Evolutionary conservation across 2,888 invertebrate species (phyloP), one percentile per base, ranked within the genome.

Genomic region (Muscina levida): DNA sequence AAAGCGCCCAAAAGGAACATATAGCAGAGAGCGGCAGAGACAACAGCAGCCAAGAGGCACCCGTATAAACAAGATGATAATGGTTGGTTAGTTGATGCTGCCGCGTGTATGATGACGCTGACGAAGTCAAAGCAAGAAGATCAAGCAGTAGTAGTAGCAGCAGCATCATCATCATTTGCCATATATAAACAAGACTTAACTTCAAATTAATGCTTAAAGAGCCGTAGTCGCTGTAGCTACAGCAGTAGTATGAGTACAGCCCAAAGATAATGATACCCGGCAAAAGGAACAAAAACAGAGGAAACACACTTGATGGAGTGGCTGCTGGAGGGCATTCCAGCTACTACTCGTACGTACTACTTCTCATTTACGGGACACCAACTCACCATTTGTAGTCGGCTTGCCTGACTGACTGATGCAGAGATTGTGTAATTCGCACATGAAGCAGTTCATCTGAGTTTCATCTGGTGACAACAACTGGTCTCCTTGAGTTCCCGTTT

Each of bases 161-260:
- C 59, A 39, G n/a, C 39, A 62, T 62, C 62, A 22, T 39, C 15
- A 15, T 53, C 59, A 39, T 42, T 42, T 19, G 37, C 59, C 37
- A n/a, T n/a, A 31, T 39, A 42, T 39, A 62, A 62, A 62, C 62
- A 62, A 57, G 46, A 65, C 53, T 76, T 72, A 42, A 76, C 62
- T 56, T 79, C 44, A 67, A 59, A 73, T 77, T 71, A 67, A 74
- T 71, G 17, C 66, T 72, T 77, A 65, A 66, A 66, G 39, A 46
- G 42, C 37, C 19, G 22, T 62, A 19, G n/a, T 37, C 17, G 2
- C n/a, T 57, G n/a, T n/a, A n/a, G n/a, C n/a, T n/a, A n/a, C n/a
- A n/a, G n/a, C n/a, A n/a, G n/a, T n/a, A n/a, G n/a, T n/a, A n/a
- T n/a, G n/a, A n/a, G 4, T 37, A 22, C 48, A 68, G 37, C 8